Evolutionary conservation across 2,797 vertebrate species (phyloP), one percentile per base, ranked within the genome.

Genomic region (Amblyopsis hoosieri): DNA sequence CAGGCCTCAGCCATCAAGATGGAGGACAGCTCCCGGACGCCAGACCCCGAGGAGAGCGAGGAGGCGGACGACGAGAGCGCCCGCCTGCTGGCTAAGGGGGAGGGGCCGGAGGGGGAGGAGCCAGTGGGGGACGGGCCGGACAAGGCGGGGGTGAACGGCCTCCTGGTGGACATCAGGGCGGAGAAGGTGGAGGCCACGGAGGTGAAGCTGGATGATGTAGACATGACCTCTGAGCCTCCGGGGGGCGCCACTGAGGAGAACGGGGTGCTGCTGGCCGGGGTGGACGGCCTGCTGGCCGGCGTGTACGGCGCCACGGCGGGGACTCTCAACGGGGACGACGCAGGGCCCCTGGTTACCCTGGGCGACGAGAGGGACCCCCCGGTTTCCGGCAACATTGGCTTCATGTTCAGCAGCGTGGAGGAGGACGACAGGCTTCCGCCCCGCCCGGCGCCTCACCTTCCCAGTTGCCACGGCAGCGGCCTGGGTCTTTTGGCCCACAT

Each of bases 141-240:
- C 0, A 91, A 90, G 3, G 96, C 97, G 0, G 95, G 96, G 66
- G 97, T 95, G 65, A 95, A 96, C 2, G 95, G 98, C 69, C 94
- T 99, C 57, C 88, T 97, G 71, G 96, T 98, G 78, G 97, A 99
- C 79, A 97, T 98, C 88, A 98, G 98, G 88, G 97, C 97, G 42
- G 96, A 99, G 82, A 99, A 99, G 72, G 97, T 98, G 56, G 97
- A 98, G 82, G 97, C 97, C n/a, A 97, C 95, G 0, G 98, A 99
- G 86, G 96, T 99, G 10, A 98, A 98, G 74, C 90, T 98, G 48
- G 96, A 99, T 9, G 97, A 98, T 73, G 87, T 97, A 90, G 98
- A 99, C 79, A 80, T 98, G 66, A 95, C 95, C 33, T 94, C 95
- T 0, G 97, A 98, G 76, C 93, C 92, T 0, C 75, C 97, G 58